A percentile compares a stretch with the other conserved stretches of the same genome.
Evolutionary conservation across 37 sponge, comb jelly and placozoan genomes (phyloP).

Genomic region (Amphimedon queenslandica): DNA sequence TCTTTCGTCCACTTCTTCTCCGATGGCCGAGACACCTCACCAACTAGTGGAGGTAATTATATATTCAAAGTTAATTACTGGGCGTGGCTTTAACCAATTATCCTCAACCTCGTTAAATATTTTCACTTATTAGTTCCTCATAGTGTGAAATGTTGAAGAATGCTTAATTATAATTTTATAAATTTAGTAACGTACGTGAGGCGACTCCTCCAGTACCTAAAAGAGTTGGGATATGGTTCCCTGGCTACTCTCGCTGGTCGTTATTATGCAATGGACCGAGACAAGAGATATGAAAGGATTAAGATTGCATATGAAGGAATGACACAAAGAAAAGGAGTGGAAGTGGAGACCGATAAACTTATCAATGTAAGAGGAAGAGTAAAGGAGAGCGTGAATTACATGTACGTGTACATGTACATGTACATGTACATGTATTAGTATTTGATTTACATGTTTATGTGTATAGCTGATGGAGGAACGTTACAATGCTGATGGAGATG

Average conservation of each 20-base stretch:
- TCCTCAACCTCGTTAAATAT: background rate
- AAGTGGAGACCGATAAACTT: conserved; percentile 28
- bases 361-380: conserved; percentile 24
- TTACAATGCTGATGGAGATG: conserved; percentile 52
- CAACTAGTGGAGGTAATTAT: conserved; percentile 78
- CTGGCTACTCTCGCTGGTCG: conserved; percentile 91
- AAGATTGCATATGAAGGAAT: conserved; percentile 90
- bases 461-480: conserved; percentile 63
- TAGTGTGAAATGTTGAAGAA: background rate
- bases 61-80: background rate
- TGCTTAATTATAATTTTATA: background rate
- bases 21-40: conserved; percentile 95
- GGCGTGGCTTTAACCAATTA: background rate
- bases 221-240: conserved; percentile 53
- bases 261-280: conserved; percentile 99
- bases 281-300: conserved; percentile 90
- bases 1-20: conserved; percentile 93
- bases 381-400: background rate
- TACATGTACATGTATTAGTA: too few relatives aligned
- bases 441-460: background rate
- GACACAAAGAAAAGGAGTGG: conserved; percentile 76
- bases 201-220: conserved; percentile 52
- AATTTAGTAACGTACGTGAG: conserved; percentile 63
- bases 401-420: too few relatives aligned
- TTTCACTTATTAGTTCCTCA: background rate